Conservation (phyloP, 2,888 invertebrate genomes). For the Brachynemurus nebulosus region DNA sequence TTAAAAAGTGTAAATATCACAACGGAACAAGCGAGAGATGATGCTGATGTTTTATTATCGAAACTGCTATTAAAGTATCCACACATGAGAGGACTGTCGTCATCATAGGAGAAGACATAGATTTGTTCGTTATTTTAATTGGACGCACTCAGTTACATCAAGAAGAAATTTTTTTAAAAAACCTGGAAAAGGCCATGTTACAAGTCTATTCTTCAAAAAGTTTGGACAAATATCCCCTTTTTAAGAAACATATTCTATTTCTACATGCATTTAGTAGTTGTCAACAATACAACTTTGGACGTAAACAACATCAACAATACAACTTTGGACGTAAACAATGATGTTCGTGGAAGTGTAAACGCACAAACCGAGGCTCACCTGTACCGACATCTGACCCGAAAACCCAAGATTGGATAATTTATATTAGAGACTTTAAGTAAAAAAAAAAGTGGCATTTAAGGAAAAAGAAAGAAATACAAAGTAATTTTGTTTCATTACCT, state of each 20-base stretch:
- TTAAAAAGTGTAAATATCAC: conserved; percentile 25
- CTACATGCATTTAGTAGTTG: conserved; percentile 20
- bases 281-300: too few relatives aligned
- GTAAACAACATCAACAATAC: too few relatives aligned
- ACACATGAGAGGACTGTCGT: conserved; percentile 19
- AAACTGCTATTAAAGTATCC: conserved; percentile 25
- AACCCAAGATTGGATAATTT: too few relatives aligned
- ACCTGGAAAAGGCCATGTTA: conserved; percentile 19
- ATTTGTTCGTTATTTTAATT: conserved; percentile 27
- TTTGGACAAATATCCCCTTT: conserved; percentile 17
- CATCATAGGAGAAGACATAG: conserved; percentile 27
- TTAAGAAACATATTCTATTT: conserved; percentile 19
- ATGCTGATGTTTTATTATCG: conserved; percentile 28
- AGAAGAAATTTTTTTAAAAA: conserved; percentile 25
- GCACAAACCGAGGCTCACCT: too few relatives aligned
- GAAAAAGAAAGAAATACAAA: too few relatives aligned
- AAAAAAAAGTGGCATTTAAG: too few relatives aligned
- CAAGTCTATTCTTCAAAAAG: conserved; percentile 11
- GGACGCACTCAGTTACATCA: conserved; percentile 22
- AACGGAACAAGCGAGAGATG: conserved; percentile 25
- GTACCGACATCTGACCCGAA: too few relatives aligned
- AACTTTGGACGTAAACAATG: too few relatives aligned
- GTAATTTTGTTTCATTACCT: too few relatives aligned
- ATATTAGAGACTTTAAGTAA: too few relatives aligned
- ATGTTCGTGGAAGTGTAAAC: too few relatives aligned